Base-by-base conservation (phyloP, 2,113 vertebrate genomes). In the Acanthisitta chloris region DNA sequence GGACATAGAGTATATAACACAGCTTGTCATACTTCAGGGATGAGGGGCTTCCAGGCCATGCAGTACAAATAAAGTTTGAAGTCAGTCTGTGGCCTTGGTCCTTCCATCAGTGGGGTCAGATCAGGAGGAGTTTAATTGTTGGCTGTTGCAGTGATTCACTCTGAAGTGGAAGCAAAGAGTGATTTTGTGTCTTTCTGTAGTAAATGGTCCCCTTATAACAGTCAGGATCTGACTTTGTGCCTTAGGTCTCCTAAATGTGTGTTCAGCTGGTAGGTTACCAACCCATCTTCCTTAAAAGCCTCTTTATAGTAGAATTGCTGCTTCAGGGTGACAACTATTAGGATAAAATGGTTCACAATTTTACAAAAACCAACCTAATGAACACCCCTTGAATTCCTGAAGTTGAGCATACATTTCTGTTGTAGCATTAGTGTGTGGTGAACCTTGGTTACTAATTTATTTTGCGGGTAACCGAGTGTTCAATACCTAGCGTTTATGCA, bases 91-190 rank as follows among this genome's bases (percentile, higher is more conserved):
- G 10, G 11, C 48, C 34, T 70, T 10, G 16, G 58, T 14, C 28
- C 5, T 61, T 36, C 62, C 15, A 2, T 82, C 17, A 29, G 28
- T 24, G 23, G 19, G 7, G 6, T 71, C 28, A n/a, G 51, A 46
- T 88, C 52, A 31, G 33, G 25, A 52, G 23, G 7, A 17, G 1
- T 71, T 81, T 31, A 84, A 11, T 54, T 66, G 31, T 12, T 81
- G 71, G 12, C 17, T 1, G 3, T 62, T 81, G 34, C 34, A 55
- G 66, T 71, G 43, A 25, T 69, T 64, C 3, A 24, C 28, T 52
- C 24, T 0, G 0, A 66, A 78, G 17, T 17, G 43, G 45, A 88
- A 64, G 43, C 21, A 42, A 51, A 74, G 52, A 42, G 9, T 3
- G 3, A 3, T 26, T 40, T 12, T 23, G 6, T 78, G 36, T 65